Evolutionary conservation across 2,797 vertebrate genomes (phyloP).

Genomic region (Dipus sagitta): DNA sequence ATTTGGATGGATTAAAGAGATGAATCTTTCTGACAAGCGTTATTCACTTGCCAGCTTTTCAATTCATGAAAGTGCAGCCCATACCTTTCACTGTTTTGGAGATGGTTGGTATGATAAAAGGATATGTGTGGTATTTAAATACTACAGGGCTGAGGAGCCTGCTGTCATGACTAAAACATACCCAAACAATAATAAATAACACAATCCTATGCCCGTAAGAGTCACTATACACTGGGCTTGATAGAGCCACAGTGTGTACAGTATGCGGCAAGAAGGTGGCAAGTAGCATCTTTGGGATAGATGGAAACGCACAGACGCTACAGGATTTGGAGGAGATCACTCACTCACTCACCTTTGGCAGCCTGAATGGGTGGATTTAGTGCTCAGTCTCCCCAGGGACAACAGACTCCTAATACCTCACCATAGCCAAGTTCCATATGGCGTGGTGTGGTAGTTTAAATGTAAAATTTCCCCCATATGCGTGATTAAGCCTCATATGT

Average conservation of each 20-base stretch:
- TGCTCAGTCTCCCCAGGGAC: not conserved
- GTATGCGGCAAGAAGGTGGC: not conserved
- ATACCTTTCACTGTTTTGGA: not conserved
- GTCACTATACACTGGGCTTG: too few relatives aligned
- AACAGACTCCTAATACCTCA: not conserved
- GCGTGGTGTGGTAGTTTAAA: too few relatives aligned
- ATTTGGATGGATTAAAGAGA: not conserved
- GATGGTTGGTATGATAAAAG: not conserved
- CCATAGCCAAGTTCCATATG: not conserved
- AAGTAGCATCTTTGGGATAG: not conserved
- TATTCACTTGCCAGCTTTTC: not conserved
- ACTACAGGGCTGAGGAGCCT: not conserved
- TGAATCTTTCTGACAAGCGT: not conserved
- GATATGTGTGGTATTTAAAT: not conserved
- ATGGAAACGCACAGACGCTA: not conserved
- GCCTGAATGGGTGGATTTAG: not conserved
- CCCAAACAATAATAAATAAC: too few relatives aligned
- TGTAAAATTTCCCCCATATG: too few relatives aligned
- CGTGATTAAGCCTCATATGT: too few relatives aligned
- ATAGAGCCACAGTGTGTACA: not conserved
- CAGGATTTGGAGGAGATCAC: not conserved
- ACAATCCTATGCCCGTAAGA: too few relatives aligned
- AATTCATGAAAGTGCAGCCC: too few relatives aligned
- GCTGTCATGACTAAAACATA: not conserved
- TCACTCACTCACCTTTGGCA: not conserved